Base-by-base conservation (phyloP, 2,888 invertebrate genomes). In the Epinotia nisella region DNA sequence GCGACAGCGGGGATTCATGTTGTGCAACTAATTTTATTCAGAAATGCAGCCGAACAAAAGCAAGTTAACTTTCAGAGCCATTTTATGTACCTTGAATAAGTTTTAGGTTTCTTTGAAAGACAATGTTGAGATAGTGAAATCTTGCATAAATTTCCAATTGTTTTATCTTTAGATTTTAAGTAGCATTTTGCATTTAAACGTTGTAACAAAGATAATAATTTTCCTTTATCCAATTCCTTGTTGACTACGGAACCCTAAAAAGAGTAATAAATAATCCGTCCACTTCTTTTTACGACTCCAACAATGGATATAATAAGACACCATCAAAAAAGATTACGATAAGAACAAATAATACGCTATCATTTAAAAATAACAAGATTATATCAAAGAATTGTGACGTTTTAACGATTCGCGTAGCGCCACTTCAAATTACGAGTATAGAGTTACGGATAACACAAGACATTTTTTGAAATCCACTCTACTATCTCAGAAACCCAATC, bases 371-470 rank as follows among this genome's bases (percentile, higher is more conserved):
- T 35, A 24, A 65, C 62, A 72, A 59, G 39, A 76, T 68, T 67
- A 72, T 65, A 71, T 68, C 65, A 67, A 60, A 21, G 72, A 60
- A 74, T 72, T 76, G 72, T 74, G 68, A 73, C 71, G 68, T 74
- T 71, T 67, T 78, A 80, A 79, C 76, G 78, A 78, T 64, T 74
- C 75, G 76, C 72, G 72, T 72, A 81, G 79, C 80, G 81, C 79
- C 75, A 81, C 80, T 80, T 79, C 60, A 80, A 81, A 81, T 82
- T 78, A n/a, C n/a, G n/a, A n/a, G n/a, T n/a, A 70, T 74, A 74
- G 56, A 75, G 55, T 72, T 73, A 58, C 62, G 68, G 73, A 73
- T 69, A 64, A 69, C 39, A 58, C 51, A 64, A 51, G 68, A 69
- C 73, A 64, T 59, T 73, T 72, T 69, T 64, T 29, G 58, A 64